Percentiles rank a stretch among this genome's conserved stretches.
These are phyloP conservation scores for Callipepla californica DNA, from an alignment of 2,113 vertebrate genomes.

Conservation along the genomic window DNA sequence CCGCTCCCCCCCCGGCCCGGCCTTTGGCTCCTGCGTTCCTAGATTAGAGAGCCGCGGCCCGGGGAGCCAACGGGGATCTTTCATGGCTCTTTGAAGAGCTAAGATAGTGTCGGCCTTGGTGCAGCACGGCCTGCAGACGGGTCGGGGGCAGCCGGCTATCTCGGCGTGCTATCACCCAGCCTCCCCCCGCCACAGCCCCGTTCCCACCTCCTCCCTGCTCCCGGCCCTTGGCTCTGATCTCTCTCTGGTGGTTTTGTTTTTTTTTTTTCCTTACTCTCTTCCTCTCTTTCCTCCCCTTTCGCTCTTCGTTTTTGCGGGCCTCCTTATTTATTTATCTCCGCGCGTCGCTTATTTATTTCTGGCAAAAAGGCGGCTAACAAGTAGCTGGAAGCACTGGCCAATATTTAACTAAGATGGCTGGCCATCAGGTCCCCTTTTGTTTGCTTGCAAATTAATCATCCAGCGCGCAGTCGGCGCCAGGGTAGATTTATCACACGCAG, in stretches of 20 bases:
- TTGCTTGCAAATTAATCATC: slow-evolving; percentile 94
- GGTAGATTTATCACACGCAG: slow-evolving; percentile 83
- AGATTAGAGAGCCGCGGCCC: slow-evolving; percentile 27
- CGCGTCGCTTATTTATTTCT: not conserved
- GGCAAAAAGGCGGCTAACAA: slow-evolving; percentile 70
- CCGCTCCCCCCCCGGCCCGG: not conserved
- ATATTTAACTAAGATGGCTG: slow-evolving; percentile 88
- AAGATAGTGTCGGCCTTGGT: slow-evolving; percentile 50
- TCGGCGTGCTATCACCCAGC: not conserved
- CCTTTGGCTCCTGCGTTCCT: slow-evolving; percentile 5
- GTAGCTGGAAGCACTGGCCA: slow-evolving; percentile 85
- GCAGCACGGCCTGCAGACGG: slow-evolving; percentile 9
- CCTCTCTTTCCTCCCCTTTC: not conserved
- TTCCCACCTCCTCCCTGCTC: not conserved
- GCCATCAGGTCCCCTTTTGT: slow-evolving; percentile 86
- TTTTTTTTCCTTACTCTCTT: accelerated
- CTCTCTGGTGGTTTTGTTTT: accelerated
- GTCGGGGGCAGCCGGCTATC: slow-evolving; percentile 49
- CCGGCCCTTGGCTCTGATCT: not conserved
- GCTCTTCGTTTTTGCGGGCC: not conserved
- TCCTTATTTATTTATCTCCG: not conserved
- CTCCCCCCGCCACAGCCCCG: not conserved
- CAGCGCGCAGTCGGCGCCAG: slow-evolving; percentile 84
- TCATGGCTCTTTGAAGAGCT: slow-evolving; percentile 60
- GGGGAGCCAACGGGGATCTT: slow-evolving; percentile 39